Evolutionary conservation across 2,113 vertebrate genomes (phyloP), one percentile per base, ranked within the genome.

Genomic region (Hippocampus zosterae): DNA sequence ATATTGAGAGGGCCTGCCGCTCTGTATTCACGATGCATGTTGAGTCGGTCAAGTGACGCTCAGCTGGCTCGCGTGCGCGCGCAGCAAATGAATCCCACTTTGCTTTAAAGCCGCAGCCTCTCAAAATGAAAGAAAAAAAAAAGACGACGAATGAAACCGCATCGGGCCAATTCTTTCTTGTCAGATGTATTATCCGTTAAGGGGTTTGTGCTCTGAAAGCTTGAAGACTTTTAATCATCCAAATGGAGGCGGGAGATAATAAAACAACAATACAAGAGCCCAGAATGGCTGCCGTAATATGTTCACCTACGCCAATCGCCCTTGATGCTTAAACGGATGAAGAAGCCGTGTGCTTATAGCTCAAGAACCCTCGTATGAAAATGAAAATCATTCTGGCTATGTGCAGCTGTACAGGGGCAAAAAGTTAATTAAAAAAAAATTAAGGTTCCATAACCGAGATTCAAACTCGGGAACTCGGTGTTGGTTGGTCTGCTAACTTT

Each of bases 1-100:
- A 46, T 83, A 82, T 81, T 79, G 71, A 73, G 79, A 67, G 78
- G 69, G 59, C 71, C 73, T 69, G 21, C 25, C 65, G 60, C 77
- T 87, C 84, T 50, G 80, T 80, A 80, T 85, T 65, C 70, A 33
- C 50, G 80, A 65, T 64, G 72, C 50, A 79, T 37, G 74, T 74
- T 33, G 57, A 76, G 70, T 56, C 73, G 16, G 80, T 79, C 81
- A 68, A 44, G 62, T 40, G 18, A 53, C n/a, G n/a, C 55, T 79
- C 68, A 52, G 81, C 68, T 65, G 74, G 48, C 75, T 72, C 8
- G 13, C 70, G 66, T 33, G 52, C 50, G 23, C n/a, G 18, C 23
- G 42, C 42, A 40, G 41, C 60, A 65, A 65, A 65, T 65, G 8
- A 65, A 65, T 65, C 48, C 42, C 63, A 65, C 8, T 65, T 65